Conservation (phyloP, 2,888 invertebrate genomes). For the Phalangium opilio region DNA sequence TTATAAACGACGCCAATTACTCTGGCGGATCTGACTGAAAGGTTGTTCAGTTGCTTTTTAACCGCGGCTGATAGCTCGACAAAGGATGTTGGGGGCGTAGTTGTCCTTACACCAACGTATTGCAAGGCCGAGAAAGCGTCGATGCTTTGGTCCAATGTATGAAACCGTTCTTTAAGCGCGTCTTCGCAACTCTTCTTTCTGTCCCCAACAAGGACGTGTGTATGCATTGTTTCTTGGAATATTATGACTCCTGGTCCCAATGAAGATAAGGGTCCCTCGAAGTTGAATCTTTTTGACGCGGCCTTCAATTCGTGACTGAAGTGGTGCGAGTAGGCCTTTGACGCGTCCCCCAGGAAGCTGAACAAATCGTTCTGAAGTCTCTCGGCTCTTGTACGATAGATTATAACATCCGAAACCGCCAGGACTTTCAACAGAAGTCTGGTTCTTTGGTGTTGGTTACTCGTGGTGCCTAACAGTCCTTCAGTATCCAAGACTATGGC, state of each 20-base stretch:
- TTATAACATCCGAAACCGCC: conserved; percentile 63
- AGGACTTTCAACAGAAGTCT: conserved; percentile 56
- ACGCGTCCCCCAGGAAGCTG: conserved; percentile 58
- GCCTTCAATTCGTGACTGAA: conserved; percentile 40
- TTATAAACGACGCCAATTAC: conserved; percentile 49
- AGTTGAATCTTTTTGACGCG: conserved; percentile 34
- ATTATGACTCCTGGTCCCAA: conserved; percentile 58
- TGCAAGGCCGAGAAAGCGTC: conserved; percentile 54
- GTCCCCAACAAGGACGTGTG: conserved; percentile 39
- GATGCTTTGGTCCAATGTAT: conserved; percentile 43
- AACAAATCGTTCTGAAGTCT: conserved; percentile 58
- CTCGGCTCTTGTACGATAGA: conserved; percentile 59
- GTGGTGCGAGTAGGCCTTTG: conserved; percentile 53
- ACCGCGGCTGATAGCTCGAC: conserved; percentile 41
- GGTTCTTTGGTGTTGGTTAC: conserved; percentile 46
- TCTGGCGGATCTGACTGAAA: conserved; percentile 50
- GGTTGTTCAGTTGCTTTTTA: conserved; percentile 47
- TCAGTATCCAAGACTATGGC: conserved; percentile 63
- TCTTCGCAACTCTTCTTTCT: conserved; percentile 23
- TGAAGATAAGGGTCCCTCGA: conserved; percentile 37
- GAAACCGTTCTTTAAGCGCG: conserved; percentile 40
- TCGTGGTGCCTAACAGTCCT: conserved; percentile 50
- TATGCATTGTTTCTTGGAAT: conserved; percentile 62
- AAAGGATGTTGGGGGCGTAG: conserved; percentile 41
- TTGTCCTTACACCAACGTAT: conserved; percentile 29